Evolutionary conservation across 2,113 vertebrate genomes (phyloP).

Genomic region (Propithecus coquereli): DNA sequence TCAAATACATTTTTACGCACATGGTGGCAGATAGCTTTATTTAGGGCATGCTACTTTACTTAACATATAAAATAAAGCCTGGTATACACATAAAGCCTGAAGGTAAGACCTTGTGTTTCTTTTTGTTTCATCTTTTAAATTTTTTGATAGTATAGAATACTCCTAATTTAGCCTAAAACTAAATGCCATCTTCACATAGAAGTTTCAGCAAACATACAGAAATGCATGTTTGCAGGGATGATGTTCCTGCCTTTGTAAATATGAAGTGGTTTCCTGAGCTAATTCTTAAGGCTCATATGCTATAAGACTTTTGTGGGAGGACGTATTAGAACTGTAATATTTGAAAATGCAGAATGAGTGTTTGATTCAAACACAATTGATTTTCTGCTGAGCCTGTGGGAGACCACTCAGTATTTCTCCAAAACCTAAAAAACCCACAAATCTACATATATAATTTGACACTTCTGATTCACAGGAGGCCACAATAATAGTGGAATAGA

Average conservation of each 20-base stretch:
- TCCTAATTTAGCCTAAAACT: not conserved
- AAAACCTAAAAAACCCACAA: not conserved
- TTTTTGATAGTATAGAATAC: not conserved
- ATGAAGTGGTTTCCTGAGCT: conserved; percentile 26
- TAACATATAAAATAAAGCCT: not conserved
- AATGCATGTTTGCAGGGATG: not conserved
- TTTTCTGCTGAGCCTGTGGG: conserved; percentile 54
- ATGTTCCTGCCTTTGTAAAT: not conserved
- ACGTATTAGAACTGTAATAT: conserved; percentile 26
- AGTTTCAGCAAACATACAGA: not conserved
- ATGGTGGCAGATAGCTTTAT: not conserved
- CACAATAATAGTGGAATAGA: conserved; percentile 19
- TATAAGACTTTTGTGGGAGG: not conserved
- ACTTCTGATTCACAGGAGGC: conserved; percentile 41
- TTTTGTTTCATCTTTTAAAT: not conserved
- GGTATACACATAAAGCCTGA: not conserved
- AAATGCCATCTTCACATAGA: not conserved
- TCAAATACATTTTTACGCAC: not conserved
- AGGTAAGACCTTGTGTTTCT: not conserved
- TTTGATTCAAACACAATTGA: conserved; percentile 39
- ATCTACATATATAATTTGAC: conserved; percentile 58
- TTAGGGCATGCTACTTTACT: not conserved
- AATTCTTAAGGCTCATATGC: not conserved
- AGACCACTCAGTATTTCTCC: not conserved
- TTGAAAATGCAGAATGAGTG: conserved; percentile 33